Base-by-base conservation (phyloP, 1,140 invertebrate species). In the Sitodiplosis mosellana region DNA sequence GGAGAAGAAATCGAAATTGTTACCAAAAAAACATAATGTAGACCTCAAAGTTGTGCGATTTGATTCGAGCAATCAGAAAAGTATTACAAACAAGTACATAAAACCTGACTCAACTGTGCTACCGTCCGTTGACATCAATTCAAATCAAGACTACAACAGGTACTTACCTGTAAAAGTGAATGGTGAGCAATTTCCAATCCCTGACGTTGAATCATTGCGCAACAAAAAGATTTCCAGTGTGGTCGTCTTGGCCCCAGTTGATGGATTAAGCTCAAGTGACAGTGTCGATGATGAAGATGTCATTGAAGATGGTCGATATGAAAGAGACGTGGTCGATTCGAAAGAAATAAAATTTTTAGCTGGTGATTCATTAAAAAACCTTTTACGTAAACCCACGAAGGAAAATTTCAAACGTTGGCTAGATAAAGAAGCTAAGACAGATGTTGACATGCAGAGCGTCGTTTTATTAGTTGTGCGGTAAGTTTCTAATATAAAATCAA, bases 21-120 rank as follows among this genome's bases (percentile, higher is more conserved):
- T 55, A 69, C 65, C 61, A 53, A 68, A 59, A 54, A 65, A 63
- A 68, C 51, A 77, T 58, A 70, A 73, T 36, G 77, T 86, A 15
- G 81, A 87, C 65, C 83, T 87, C 72, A 87, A 87, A 71, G 82
- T 87, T 38, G 81, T 87, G 22, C 77, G 77, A 50, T 87, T 82
- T 53, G 76, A 87, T 64, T 78, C 81, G 1, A 71, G 74, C 50
- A 82, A 80, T 47, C 68, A 73, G 17, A 76, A 83, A 67, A 81
- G 80, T 49, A 66, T 86, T 8, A 80, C 80, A 18, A 74, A 80
- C 48, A 71, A 76, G 47, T 84, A 85, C 54, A 71, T 86, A 33
- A 70, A 76, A 50, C 71, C 80, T 34, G 77, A 80, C 56, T 80
- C 82, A 6, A 81, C 78, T 1, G 74, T 78, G 50, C 64, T 86